These are phyloP conservation scores for Drosophila antonietae DNA, from an alignment of 2,888 invertebrate genomes.

Conservation along the genomic window DNA sequence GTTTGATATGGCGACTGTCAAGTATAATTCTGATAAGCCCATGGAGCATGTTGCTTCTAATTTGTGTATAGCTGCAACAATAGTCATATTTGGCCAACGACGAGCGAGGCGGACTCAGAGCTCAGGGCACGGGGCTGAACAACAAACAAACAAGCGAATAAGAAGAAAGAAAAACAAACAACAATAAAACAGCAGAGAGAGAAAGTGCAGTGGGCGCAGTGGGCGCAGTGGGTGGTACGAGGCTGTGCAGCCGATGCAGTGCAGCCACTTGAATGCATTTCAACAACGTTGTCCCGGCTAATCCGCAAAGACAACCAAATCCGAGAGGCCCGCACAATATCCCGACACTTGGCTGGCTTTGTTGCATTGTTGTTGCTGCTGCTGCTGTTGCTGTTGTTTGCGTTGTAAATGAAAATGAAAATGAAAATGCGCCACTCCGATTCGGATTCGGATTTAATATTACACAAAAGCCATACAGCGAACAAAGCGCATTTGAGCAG, in stretches of 20 bases:
- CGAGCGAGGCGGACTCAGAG: not conserved
- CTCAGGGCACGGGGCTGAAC: not conserved
- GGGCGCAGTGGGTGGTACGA: not conserved
- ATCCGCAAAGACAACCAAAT: slow-evolving; percentile 70
- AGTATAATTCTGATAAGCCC: slow-evolving; percentile 28
- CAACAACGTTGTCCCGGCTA: slow-evolving; percentile 59
- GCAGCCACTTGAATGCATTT: slow-evolving; percentile 71
- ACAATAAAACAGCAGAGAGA: not conserved
- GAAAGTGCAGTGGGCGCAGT: too few relatives aligned
- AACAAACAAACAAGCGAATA: slow-evolving; percentile 33
- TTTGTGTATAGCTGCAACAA: slow-evolving; percentile 8
- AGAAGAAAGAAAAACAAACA: slow-evolving; percentile 15
- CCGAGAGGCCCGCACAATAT: slow-evolving; percentile 30
- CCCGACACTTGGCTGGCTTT: slow-evolving; percentile 53
- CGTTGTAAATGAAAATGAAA: slow-evolving; percentile 45
- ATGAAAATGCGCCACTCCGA: slow-evolving; percentile 54
- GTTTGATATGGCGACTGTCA: slow-evolving; percentile 8
- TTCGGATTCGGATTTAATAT: slow-evolving; percentile 48
- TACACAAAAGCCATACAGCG: slow-evolving; percentile 43
- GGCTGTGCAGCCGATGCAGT: slow-evolving; percentile 45
- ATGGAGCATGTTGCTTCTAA: slow-evolving; percentile 12
- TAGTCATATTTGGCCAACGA: slow-evolving; percentile 6
- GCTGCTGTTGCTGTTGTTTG: not conserved
- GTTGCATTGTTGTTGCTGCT: slow-evolving; percentile 15
- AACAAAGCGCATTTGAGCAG: slow-evolving; percentile 7